Base-by-base conservation (phyloP, 2,113 vertebrate species). In the Pluvialis apricaria region DNA sequence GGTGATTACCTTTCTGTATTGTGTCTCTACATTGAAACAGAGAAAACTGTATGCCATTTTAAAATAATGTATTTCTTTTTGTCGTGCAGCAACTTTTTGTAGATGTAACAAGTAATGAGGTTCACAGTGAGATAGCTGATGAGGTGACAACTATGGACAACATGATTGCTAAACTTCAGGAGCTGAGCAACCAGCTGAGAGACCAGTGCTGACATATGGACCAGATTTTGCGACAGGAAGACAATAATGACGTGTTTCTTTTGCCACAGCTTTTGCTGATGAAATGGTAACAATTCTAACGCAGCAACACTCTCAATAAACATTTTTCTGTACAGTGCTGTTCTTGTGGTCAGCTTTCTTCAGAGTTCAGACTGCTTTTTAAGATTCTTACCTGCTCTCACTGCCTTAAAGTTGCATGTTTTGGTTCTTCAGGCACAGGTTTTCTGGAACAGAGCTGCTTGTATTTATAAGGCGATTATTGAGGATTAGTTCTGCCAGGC, bases 11-110 rank as follows among this genome's bases (percentile, higher is more conserved):
- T 47, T 70, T 21, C 40, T 82, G 5, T 81, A 11, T 88, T 80
- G 25, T 47, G 12, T 68, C 42, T 83, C 26, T 51, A 7, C 1
- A 0, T 75, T 40, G n/a, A 54, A 96, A 69, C 16, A 47, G 22
- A 44, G 7, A 77, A 77, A 90, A 44, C 36, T 64, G 6, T 26
- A 57, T 45, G 3, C 1, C 86, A 7, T 54, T 79, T 88, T 62
- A 36, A 95, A 86, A 60, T 66, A 79, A 64, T 42, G 5, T 61
- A 34, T 94, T 97, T 87, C 32, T 96, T 94, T 95, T 93, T 96
- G 28, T 96, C 77, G 17, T 93, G 38, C 97, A 99, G 99, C 99
- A 99, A 96, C 97, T 98, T 90, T 99, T 99, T 97, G 97, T 97
- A 13, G 99, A 99, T 45, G 96, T 97, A 64, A 93, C 94, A 38